phyloP scores from a whole-genome alignment of 64 coral and sea anemone genomes.

The Astreopora myriophthalma region DNA sequence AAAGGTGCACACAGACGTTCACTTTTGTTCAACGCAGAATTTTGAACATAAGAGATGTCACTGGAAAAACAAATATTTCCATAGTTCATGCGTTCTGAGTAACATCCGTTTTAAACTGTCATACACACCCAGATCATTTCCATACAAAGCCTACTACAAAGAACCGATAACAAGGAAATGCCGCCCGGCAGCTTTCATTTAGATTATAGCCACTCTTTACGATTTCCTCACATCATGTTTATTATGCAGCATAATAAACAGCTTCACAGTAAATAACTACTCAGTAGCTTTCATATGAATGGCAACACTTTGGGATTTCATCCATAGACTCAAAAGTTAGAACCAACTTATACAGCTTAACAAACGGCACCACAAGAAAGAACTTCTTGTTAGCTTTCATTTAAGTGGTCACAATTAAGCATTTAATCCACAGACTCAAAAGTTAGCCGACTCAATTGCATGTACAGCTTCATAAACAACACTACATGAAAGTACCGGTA shows the following conservation, averaged over 20 bases:
- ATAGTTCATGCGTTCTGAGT: not conserved
- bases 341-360: not conserved
- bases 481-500: not conserved
- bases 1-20: not conserved
- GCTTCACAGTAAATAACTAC: not conserved
- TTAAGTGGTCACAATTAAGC: too few relatives aligned
- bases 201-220: not conserved
- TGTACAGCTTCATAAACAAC: too few relatives aligned
- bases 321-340: not conserved
- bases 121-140: not conserved
- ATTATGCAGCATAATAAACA: not conserved
- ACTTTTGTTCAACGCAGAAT: not conserved
- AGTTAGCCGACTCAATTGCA: too few relatives aligned
- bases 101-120: not conserved
- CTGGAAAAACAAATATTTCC: not conserved
- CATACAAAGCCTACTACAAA: not conserved
- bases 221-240: not conserved
- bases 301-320: not conserved
- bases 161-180: too few relatives aligned
- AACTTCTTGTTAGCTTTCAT: too few relatives aligned
- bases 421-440: too few relatives aligned
- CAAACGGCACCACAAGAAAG: too few relatives aligned
- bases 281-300: not conserved
- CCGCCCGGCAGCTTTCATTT: not conserved
- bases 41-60: not conserved